Evolutionary conservation across 2,113 vertebrate species (phyloP).

Genomic region (Alethe diademata): DNA sequence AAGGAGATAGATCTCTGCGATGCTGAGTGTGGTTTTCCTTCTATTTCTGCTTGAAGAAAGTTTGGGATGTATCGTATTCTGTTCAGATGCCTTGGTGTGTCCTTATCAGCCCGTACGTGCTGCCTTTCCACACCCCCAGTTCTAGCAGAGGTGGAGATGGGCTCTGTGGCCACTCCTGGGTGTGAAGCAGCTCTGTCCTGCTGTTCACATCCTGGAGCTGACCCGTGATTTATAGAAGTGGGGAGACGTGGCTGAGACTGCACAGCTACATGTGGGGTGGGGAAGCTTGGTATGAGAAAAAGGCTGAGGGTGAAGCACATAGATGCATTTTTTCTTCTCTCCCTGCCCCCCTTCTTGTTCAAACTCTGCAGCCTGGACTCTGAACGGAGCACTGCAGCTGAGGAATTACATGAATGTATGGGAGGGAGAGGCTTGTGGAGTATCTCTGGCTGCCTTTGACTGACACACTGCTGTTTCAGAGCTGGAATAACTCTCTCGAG

Average conservation of each 20-base stretch:
- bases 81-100: not conserved
- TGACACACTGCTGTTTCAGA: not conserved
- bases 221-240: not conserved
- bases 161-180: not conserved
- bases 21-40: not conserved
- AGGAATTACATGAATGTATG: slow-evolving; percentile 61
- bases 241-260: not conserved
- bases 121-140: not conserved
- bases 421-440: slow-evolving; percentile 34
- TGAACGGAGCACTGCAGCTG: not conserved
- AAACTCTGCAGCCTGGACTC: not conserved
- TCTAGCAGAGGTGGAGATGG: not conserved
- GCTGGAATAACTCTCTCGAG: not conserved
- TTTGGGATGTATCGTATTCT: not conserved
- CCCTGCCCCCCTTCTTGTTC: not conserved
- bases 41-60: not conserved
- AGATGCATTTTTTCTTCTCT: not conserved
- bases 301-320: slow-evolving; percentile 8
- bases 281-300: slow-evolving; percentile 42
- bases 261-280: not conserved
- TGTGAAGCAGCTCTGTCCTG: not conserved
- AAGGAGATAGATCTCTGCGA: fast-evolving
- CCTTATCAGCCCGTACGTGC: not conserved
- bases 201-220: not conserved
- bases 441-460: slow-evolving; percentile 10